phyloP scores from a whole-genome alignment of 2,888 invertebrate species.

The Chloromyia formosa region DNA sequence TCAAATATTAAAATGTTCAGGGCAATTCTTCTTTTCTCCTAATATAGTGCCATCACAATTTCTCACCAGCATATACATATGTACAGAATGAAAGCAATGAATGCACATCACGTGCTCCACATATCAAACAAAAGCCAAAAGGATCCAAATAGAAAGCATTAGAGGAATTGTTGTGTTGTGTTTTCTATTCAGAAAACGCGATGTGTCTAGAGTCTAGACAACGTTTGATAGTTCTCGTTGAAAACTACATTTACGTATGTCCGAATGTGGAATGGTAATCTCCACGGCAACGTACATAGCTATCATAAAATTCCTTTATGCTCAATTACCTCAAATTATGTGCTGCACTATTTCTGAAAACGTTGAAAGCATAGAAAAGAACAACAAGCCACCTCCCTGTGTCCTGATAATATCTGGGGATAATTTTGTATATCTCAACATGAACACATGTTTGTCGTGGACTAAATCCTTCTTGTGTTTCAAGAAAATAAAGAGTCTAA shows the following conservation, averaged over 20 bases:
- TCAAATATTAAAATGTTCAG: too few species aligned
- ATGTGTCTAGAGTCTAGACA: conserved; percentile 25
- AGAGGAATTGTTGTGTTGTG: not conserved
- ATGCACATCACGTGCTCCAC: too few species aligned
- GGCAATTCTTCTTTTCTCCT: too few species aligned
- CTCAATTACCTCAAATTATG: conserved; percentile 40
- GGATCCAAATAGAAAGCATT: not conserved
- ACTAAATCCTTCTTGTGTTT: conserved; percentile 34
- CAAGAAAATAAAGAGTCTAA: conserved; percentile 1
- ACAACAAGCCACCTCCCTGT: too few species aligned
- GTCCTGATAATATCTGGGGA: too few species aligned
- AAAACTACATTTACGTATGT: not conserved
- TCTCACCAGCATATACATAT: too few species aligned
- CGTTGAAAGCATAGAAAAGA: too few species aligned
- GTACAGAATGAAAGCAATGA: too few species aligned
- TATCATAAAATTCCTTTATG: conserved; percentile 34
- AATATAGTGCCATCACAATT: too few species aligned
- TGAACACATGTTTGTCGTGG: conserved; percentile 11
- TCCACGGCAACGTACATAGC: not conserved
- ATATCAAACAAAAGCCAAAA: too few species aligned
- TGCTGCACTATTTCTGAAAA: not conserved
- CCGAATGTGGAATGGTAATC: conserved; percentile 16
- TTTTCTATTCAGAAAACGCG: too few species aligned
- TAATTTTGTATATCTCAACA: not conserved
- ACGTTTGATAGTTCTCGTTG: conserved; percentile 8